phyloP scores from a whole-genome alignment of 1,140 invertebrate genomes.

The Branchinecta lynchi region DNA sequence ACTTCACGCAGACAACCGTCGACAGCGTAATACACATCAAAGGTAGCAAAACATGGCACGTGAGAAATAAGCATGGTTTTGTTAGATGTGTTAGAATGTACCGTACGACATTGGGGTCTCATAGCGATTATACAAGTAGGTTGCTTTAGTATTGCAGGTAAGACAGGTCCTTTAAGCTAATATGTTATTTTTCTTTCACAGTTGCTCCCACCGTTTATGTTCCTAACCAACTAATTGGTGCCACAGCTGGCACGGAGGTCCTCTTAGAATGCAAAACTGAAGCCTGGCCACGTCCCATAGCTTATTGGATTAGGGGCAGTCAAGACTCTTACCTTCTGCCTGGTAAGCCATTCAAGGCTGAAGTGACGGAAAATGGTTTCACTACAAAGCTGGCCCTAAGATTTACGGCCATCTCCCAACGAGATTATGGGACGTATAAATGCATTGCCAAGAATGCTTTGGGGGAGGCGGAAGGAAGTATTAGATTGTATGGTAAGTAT shows the following conservation, averaged over 20 bases:
- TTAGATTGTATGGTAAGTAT: slow-evolving; percentile 64
- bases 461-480: slow-evolving; percentile 78
- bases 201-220: slow-evolving; percentile 84
- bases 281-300: slow-evolving; percentile 75
- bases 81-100: too few species aligned
- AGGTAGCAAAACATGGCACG: too few species aligned
- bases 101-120: too few species aligned
- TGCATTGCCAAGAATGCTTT: slow-evolving; percentile 61
- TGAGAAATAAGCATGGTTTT: too few species aligned
- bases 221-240: slow-evolving; percentile 70
- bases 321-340: slow-evolving; percentile 63
- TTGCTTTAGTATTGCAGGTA: too few species aligned
- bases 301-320: slow-evolving; percentile 61
- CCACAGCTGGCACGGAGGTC: slow-evolving; percentile 67
- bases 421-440: slow-evolving; percentile 61
- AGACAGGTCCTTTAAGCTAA: too few species aligned
- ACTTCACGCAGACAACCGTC: too few species aligned
- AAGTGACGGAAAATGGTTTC: slow-evolving; percentile 54
- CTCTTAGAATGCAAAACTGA: slow-evolving; percentile 84
- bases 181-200: slow-evolving; percentile 31
- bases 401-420: slow-evolving; percentile 54
- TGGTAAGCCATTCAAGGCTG: slow-evolving; percentile 53
- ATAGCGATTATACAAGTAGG: too few species aligned
- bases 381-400: slow-evolving; percentile 69
- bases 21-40: too few species aligned